These are phyloP conservation scores for Phataginus tricuspis DNA, from an alignment of 2,797 vertebrate genomes.

Conservation along the genomic window DNA sequence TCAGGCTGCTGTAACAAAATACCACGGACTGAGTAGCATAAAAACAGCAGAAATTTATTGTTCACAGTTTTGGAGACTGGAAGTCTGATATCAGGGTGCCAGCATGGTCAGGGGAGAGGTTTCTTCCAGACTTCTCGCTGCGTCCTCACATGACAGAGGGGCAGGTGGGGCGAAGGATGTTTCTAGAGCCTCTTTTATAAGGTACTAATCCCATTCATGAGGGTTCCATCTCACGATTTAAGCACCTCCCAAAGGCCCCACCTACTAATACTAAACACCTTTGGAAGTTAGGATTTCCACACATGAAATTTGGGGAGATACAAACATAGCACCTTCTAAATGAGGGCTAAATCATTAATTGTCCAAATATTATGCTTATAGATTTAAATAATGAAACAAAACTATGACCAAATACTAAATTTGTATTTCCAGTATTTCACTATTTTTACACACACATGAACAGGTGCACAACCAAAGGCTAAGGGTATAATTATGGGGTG, in stretches of 20 bases:
- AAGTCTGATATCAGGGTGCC: not conserved
- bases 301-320: not conserved
- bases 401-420: constrained; percentile 14
- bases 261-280: not conserved
- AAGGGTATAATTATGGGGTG: not conserved
- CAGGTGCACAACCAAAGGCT: not conserved
- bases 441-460: not conserved
- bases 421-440: not conserved
- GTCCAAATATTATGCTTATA: not conserved
- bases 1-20: not conserved
- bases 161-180: not conserved
- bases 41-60: not conserved
- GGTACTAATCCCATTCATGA: not conserved
- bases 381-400: constrained; percentile 15
- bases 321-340: not conserved
- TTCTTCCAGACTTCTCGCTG: not conserved
- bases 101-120: not conserved
- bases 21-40: not conserved
- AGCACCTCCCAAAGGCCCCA: not conserved
- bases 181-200: not conserved
- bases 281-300: not conserved
- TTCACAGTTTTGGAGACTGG: not conserved
- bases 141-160: not conserved
- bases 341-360: not conserved
- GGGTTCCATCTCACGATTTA: not conserved